Percentiles rank a stretch among this genome's conserved stretches.
Evolutionary conservation across 2,797 vertebrate genomes (phyloP).

Genomic region (Pelodytes ibericus): DNA sequence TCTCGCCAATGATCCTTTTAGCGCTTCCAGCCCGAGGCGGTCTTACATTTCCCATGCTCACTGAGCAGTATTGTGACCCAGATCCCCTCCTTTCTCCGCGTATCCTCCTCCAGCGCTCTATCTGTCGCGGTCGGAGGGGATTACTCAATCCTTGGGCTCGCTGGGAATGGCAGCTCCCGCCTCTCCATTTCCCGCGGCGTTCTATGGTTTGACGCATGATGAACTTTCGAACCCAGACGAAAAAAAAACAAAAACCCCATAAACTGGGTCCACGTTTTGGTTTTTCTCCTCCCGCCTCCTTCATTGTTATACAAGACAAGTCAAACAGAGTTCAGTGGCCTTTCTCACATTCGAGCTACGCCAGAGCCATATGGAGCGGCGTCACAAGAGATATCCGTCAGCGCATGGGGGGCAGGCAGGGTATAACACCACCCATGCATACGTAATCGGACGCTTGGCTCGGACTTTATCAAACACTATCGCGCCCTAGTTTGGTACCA

Average conservation of each 20-base stretch:
- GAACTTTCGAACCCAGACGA: constrained; percentile 68
- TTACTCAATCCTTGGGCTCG: not conserved
- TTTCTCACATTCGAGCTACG: constrained; percentile 69
- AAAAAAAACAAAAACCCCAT: no score
- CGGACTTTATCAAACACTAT: constrained; percentile 51
- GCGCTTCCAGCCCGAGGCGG: constrained; percentile 18
- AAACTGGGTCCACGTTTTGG: constrained; percentile 15
- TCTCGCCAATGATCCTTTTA: no score
- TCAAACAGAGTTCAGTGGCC: constrained; percentile 71
- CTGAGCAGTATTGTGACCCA: not conserved
- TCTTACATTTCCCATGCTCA: constrained; percentile 4
- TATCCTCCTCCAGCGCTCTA: constrained; percentile 8
- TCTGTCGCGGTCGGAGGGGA: constrained; percentile 1
- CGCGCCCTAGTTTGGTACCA: constrained; percentile 31
- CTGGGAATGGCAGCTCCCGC: constrained; percentile 28
- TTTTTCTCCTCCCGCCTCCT: not conserved
- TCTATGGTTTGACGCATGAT: constrained; percentile 54
- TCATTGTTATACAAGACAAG: constrained; percentile 63
- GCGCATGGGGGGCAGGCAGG: constrained; percentile 59
- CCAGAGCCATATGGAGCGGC: constrained; percentile 69
- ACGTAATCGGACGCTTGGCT: constrained; percentile 59
- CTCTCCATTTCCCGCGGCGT: constrained; percentile 37
- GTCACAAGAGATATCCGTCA: constrained; percentile 72
- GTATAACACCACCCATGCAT: constrained; percentile 60
- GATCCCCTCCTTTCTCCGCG: not conserved